Percentiles rank a stretch among this genome's conserved stretches.
phyloP scores from a whole-genome alignment of 2,888 invertebrate species.

The Schrankia costaestrigalis region DNA sequence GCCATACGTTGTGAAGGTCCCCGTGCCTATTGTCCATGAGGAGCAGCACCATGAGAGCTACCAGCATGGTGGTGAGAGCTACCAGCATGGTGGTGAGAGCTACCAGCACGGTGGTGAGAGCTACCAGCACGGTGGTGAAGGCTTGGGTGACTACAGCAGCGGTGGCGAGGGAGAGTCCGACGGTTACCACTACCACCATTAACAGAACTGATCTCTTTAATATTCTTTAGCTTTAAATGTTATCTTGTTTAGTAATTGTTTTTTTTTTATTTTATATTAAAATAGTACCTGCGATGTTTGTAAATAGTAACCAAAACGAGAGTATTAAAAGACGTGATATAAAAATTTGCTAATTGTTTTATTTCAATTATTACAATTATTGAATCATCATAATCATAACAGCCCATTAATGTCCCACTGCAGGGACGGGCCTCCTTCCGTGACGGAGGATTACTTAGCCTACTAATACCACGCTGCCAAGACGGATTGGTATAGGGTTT shows the following conservation, averaged over 20 bases:
- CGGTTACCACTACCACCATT: conserved; percentile 59
- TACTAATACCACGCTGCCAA: too few species aligned
- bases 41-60: conserved; percentile 42
- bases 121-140: conserved; percentile 10
- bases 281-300: conserved; percentile 57
- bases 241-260: conserved; percentile 67
- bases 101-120: too few species aligned
- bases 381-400: too few species aligned
- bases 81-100: conserved; percentile 7
- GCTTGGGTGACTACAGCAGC: conserved; percentile 11
- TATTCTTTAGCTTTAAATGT: conserved; percentile 72
- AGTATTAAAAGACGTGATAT: conserved; percentile 72
- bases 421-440: too few species aligned
- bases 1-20: conserved; percentile 86
- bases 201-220: conserved; percentile 74
- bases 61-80: conserved; percentile 33
- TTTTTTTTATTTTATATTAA: conserved; percentile 54
- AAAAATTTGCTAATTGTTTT: conserved; percentile 19
- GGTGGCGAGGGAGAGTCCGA: conserved; percentile 42
- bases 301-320: conserved; percentile 71
- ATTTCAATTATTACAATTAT: too few species aligned
- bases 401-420: too few species aligned
- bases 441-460: too few species aligned
- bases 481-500: too few species aligned
- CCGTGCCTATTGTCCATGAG: conserved; percentile 80